Evolutionary conservation across 2,888 invertebrate species (phyloP).

Genomic region (Candidula unifasciata): DNA sequence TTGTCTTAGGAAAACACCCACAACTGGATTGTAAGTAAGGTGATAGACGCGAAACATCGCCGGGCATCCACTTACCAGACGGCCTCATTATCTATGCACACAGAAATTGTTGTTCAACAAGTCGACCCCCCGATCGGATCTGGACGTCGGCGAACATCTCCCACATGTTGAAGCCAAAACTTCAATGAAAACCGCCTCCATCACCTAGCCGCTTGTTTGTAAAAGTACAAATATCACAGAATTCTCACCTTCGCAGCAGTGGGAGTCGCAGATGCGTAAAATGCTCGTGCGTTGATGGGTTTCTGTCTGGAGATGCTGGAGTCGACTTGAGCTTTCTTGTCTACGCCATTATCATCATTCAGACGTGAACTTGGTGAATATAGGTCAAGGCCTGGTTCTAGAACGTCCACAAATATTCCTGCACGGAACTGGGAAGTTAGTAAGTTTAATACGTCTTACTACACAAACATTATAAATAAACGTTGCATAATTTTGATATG

Average conservation of each 20-base stretch:
- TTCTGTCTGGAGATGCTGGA: not conserved
- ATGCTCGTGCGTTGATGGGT: not conserved
- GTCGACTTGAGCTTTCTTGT: conserved; percentile 22
- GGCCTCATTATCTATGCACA: conserved; percentile 49
- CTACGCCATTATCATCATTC: conserved; percentile 52
- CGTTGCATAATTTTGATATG: not conserved
- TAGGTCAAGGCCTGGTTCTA: conserved; percentile 55
- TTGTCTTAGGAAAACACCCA: not conserved
- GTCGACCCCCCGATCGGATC: conserved; percentile 40
- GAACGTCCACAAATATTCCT: conserved; percentile 29
- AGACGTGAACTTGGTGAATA: conserved; percentile 55
- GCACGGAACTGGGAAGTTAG: not conserved
- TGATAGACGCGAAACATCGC: conserved; percentile 7
- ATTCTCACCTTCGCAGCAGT: conserved; percentile 36
- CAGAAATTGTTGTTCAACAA: conserved; percentile 49
- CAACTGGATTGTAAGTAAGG: not conserved
- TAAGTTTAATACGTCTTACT: not conserved
- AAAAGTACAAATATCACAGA: conserved; percentile 4
- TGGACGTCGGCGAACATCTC: conserved; percentile 29
- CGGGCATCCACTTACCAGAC: conserved; percentile 32
- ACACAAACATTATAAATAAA: no score
- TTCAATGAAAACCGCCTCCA: conserved; percentile 51
- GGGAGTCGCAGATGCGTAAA: not conserved
- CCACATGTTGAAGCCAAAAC: conserved; percentile 53
- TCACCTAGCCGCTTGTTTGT: not conserved